These are phyloP conservation scores for Drosophila buzzatii DNA, from an alignment of 2,888 invertebrate species.

Conservation along the genomic window DNA sequence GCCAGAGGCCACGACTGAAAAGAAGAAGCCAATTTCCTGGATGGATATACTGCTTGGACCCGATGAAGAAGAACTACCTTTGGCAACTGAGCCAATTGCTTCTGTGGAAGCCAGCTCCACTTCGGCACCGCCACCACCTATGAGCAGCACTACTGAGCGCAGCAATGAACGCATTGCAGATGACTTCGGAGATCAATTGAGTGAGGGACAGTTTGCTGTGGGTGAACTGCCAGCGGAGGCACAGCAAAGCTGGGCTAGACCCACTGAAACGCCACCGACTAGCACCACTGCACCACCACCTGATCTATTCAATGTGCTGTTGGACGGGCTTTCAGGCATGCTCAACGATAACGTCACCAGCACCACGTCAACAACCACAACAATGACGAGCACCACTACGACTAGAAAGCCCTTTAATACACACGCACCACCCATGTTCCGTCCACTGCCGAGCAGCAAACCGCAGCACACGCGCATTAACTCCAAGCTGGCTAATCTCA, in stretches of 20 bases:
- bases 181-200: slow-evolving; percentile 68
- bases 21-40: slow-evolving; percentile 72
- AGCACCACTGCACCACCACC: slow-evolving; percentile 39
- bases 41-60: slow-evolving; percentile 78
- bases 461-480: slow-evolving; percentile 75
- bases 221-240: slow-evolving; percentile 73
- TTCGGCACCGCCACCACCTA: neutral
- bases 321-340: slow-evolving; percentile 78
- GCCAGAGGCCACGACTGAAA: slow-evolving; percentile 56
- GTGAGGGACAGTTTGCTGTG: slow-evolving; percentile 65
- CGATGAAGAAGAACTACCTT: slow-evolving; percentile 68
- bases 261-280: neutral
- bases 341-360: slow-evolving; percentile 55
- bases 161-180: slow-evolving; percentile 69
- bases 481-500: slow-evolving; percentile 80
- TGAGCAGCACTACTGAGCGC: slow-evolving; percentile 30
- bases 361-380: slow-evolving; percentile 13
- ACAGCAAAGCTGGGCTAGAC: slow-evolving; percentile 50
- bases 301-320: slow-evolving; percentile 64
- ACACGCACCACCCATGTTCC: slow-evolving; percentile 72
- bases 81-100: slow-evolving; percentile 29
- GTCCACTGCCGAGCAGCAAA: slow-evolving; percentile 73
- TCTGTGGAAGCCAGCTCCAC: slow-evolving; percentile 31
- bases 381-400: slow-evolving; percentile 34
- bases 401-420: slow-evolving; percentile 26